Percentiles rank a stretch among this genome's conserved stretches.
Evolutionary conservation across 2,113 vertebrate genomes (phyloP).

Genomic region (Lepisosteus osseus): DNA sequence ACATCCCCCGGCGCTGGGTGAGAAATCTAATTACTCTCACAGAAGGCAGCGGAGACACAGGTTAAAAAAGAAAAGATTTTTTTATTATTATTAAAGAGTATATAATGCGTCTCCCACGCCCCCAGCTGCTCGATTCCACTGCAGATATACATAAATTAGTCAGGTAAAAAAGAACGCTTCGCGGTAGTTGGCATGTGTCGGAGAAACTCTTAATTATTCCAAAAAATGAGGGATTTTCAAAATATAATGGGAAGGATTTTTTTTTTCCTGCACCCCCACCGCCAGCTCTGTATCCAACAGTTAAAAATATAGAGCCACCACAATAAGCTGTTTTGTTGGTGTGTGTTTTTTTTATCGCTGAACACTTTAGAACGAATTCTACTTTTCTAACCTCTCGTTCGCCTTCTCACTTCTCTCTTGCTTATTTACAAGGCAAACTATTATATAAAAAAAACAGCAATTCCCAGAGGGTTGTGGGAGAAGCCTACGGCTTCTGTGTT

Average conservation of each 20-base stretch:
- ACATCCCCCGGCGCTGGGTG: slow-evolving; percentile 16
- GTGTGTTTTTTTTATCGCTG: too few species aligned
- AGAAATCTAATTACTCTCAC: slow-evolving; percentile 35
- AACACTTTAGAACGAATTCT: not conserved
- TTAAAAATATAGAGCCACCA: not conserved
- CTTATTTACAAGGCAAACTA: slow-evolving; percentile 49
- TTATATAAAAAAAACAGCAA: slow-evolving; percentile 53
- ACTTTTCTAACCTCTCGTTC: slow-evolving; percentile 23
- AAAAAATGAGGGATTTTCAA: too few species aligned
- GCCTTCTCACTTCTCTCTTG: slow-evolving; percentile 33
- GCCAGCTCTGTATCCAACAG: not conserved
- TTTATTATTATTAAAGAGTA: slow-evolving; percentile 5
- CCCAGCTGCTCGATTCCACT: slow-evolving; percentile 35
- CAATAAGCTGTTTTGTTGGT: too few species aligned
- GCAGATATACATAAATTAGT: slow-evolving; percentile 43
- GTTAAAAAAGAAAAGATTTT: slow-evolving; percentile 34
- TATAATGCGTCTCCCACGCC: slow-evolving; percentile 34
- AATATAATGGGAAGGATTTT: not conserved
- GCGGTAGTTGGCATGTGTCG: slow-evolving; percentile 17
- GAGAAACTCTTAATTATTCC: not conserved
- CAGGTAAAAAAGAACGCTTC: slow-evolving; percentile 21
- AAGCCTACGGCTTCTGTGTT: slow-evolving; percentile 50
- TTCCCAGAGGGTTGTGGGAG: slow-evolving; percentile 49
- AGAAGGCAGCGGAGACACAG: slow-evolving; percentile 20
- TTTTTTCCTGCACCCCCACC: not conserved